phyloP scores from a whole-genome alignment of 2,888 invertebrate genomes.

The Reticulitermes lucifugus region DNA sequence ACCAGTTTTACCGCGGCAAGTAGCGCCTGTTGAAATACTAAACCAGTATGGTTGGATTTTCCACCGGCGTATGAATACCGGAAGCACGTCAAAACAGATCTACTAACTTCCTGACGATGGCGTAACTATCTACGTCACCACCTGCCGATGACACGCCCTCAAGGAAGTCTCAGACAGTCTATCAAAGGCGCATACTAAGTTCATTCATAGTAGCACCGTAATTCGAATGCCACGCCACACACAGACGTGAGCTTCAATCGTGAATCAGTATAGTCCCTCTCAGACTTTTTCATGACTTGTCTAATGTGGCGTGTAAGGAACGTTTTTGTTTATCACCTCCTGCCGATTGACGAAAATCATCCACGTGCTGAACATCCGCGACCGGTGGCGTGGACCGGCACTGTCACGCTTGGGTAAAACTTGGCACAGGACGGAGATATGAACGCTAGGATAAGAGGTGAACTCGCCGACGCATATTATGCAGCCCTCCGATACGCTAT shows the following conservation, averaged over 20 bases:
- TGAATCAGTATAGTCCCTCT: background rate
- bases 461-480: background rate
- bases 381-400: background rate
- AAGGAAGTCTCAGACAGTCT: too few relatives aligned
- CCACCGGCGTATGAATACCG: too few relatives aligned
- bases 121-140: too few relatives aligned
- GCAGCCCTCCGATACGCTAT: background rate
- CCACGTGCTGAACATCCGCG: background rate
- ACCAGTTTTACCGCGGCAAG: too few relatives aligned
- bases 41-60: too few relatives aligned
- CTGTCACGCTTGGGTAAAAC: conserved; percentile 1
- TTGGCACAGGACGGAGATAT: background rate
- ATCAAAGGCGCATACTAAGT: too few relatives aligned
- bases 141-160: too few relatives aligned
- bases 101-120: too few relatives aligned
- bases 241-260: background rate
- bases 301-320: background rate
- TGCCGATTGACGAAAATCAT: background rate
- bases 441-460: background rate
- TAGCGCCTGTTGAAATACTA: too few relatives aligned
- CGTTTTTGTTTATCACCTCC: background rate
- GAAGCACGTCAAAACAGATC: too few relatives aligned
- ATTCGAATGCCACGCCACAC: background rate
- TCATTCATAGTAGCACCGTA: too few relatives aligned
- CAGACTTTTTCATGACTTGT: background rate